Evolutionary conservation across 2,888 invertebrate species (phyloP), one percentile per base, ranked within the genome.

Genomic region (Keiferia lycopersicella): DNA sequence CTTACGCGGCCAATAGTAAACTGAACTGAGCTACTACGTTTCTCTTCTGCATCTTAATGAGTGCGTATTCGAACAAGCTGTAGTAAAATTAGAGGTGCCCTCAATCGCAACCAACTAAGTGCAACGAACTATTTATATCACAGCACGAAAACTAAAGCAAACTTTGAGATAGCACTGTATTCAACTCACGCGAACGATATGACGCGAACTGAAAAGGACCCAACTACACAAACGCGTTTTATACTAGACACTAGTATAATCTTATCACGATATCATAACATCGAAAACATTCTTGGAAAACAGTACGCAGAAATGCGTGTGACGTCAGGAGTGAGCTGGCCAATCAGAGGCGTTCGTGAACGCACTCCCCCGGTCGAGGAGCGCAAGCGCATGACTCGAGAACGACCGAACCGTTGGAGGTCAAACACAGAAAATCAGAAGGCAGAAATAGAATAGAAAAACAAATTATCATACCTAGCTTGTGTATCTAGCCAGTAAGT

Each of bases 281-380:
- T 72, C 74, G 51, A 79, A 80, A 80, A 77, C 77, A 71, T 72
- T 79, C 77, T 77, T 76, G 72, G 38, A 83, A 86, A 88, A 87
- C 84, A 88, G 83, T 75, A 78, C 74, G 70, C 73, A 69, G 70
- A 56, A 56, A 16, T 73, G 68, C 71, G 65, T 59, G 72, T 85
- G 85, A 88, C 86, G 87, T 88, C 88, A 88, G 73, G n/a, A 45
- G 50, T 22, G 30, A 45, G 65, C 73, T 26, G 66, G 69, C 90
- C 89, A 90, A 91, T 88, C 66, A 75, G 68, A 73, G 72, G 65
- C 57, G 64, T 61, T 66, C 71, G 71, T 77, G 73, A 69, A 74
- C 79, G 70, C 89, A 90, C 88, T 88, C 91, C 90, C 86, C 81
- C 82, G 73, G 74, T 69, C 69, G 72, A 69, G 76, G 78, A 78